phyloP scores from a whole-genome alignment of 23 tunicate species.

The Phallusia fumigata region DNA sequence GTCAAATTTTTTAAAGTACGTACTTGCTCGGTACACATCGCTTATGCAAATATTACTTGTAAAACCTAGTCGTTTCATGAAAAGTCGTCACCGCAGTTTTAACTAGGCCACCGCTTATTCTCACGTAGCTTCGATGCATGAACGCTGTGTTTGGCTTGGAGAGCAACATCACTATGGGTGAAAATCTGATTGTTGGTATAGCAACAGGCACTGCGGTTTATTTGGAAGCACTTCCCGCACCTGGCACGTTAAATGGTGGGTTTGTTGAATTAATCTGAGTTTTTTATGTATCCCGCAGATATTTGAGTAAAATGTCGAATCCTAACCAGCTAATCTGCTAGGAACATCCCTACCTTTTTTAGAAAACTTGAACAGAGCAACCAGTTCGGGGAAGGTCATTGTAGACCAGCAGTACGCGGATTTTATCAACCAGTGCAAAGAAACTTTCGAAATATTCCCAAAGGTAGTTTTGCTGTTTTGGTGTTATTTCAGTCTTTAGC shows the following conservation, averaged over 20 bases:
- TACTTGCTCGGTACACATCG: too few relatives aligned
- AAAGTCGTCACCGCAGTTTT: neutral
- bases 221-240: conserved; percentile 61
- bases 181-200: conserved; percentile 71
- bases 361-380: neutral
- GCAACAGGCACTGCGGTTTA: conserved; percentile 79
- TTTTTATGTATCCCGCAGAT: too few relatives aligned
- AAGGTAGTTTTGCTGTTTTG: neutral
- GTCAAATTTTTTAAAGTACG: too few relatives aligned
- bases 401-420: neutral
- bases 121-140: conserved; percentile 62
- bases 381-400: neutral
- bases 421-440: neutral
- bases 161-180: conserved; percentile 61
- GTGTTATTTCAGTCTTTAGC: neutral
- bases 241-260: neutral
- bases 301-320: too few relatives aligned
- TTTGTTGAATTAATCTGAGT: neutral
- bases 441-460: neutral
- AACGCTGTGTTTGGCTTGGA: conserved; percentile 71
- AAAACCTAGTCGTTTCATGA: neutral
- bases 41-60: neutral
- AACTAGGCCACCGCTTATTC: neutral
- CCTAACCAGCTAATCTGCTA: too few relatives aligned
- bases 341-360: too few relatives aligned